Evolutionary conservation across 2,113 vertebrate genomes (phyloP), one percentile per base, ranked within the genome.

Genomic region (Callopanchax toddi): DNA sequence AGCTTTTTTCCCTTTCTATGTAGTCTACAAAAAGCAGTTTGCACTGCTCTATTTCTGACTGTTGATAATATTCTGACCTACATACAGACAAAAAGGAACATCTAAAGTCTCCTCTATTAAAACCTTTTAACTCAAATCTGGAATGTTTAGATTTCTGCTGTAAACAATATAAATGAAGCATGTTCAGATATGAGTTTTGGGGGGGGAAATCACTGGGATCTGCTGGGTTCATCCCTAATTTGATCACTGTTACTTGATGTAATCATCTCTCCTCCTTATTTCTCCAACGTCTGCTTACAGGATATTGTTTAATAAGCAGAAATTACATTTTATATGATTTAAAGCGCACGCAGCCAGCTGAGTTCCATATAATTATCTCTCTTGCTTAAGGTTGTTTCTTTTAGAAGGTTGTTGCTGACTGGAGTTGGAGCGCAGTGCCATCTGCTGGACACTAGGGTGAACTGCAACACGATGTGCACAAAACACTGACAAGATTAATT

Each of bases 251-350:
- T 51, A 39, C 40, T 39, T 22, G 55, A 18, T 39, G 40, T 21
- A n/a, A 51, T 77, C 23, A 25, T 23, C 18, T 2, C 26, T 32
- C 29, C 29, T 32, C 29, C 29, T 32, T 32, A 4, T 32, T 29
- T 32, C 29, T 51, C 6, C 26, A 17, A n/a, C 6, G 21, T 55
- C 61, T 43, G 46, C 59, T 16, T 0, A 13, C 2, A 39, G 2
- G 26, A 45, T 44, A 29, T 34, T 65, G 25, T 54, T 43, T 48
- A 66, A 72, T 75, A 53, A 59, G 21, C 42, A 45, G 17, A 52
- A 32, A 49, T 52, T 2, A 34, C 62, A 43, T 32, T 22, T 39
- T 36, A 53, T 54, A 13, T 15, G 18, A 53, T 17, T 29, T 34
- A 48, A 20, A 44, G 5, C 16, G 32, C 44, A 23, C 12, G 11